phyloP scores from a whole-genome alignment of 2,113 vertebrate species.

The Heterocephalus glaber region DNA sequence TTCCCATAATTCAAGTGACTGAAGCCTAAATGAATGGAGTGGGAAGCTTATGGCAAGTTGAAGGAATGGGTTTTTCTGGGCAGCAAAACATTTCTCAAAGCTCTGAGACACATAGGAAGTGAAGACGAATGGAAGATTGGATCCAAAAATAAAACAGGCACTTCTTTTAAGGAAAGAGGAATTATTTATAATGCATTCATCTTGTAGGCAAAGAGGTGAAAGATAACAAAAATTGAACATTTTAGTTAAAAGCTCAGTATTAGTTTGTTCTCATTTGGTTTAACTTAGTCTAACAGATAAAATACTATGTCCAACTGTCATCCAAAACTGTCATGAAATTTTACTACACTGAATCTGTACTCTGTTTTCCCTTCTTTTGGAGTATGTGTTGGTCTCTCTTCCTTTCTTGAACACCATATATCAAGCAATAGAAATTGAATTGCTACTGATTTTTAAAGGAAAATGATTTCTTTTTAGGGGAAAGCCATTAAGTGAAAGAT shows the following conservation, averaged over 20 bases:
- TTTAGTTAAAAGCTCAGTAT: constrained; percentile 74
- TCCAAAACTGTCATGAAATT: constrained; percentile 67
- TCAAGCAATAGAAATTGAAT: not conserved
- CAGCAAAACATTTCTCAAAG: constrained; percentile 75
- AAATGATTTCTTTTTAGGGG: not conserved
- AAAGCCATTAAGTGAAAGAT: constrained; percentile 26
- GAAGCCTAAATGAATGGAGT: constrained; percentile 62
- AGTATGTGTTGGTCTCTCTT: not conserved
- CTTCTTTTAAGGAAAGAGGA: constrained; percentile 60
- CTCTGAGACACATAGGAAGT: constrained; percentile 70
- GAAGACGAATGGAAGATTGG: constrained; percentile 74
- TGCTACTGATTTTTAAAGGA: constrained; percentile 43
- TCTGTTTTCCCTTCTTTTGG: constrained; percentile 3
- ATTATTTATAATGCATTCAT: constrained; percentile 58
- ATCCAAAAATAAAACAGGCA: constrained; percentile 71
- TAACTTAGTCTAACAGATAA: constrained; percentile 69
- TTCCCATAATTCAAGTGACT: constrained; percentile 74
- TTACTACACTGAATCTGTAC: not conserved
- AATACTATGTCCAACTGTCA: constrained; percentile 46
- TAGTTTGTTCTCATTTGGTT: constrained; percentile 77
- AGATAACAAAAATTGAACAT: constrained; percentile 57
- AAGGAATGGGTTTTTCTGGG: constrained; percentile 59
- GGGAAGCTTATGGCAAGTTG: constrained; percentile 59
- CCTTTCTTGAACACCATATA: not conserved
- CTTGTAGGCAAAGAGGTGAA: constrained; percentile 64